Conservation (phyloP, 92 coral and sea anemone genomes). For the Paramuricea clavata region DNA sequence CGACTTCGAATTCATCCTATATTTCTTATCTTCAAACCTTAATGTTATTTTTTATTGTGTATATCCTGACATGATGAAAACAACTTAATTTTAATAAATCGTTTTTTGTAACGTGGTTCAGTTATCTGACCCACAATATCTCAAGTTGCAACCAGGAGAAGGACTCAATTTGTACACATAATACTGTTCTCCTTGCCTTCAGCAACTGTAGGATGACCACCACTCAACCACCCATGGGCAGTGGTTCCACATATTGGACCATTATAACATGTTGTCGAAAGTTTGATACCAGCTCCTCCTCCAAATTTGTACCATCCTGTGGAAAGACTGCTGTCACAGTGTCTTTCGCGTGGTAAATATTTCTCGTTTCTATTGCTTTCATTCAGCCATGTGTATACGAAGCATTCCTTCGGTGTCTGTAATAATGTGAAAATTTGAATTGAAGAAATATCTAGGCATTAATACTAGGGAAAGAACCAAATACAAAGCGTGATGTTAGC, state of each 20-base stretch:
- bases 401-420: too few relatives aligned
- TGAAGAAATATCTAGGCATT: too few relatives aligned
- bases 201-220: neutral
- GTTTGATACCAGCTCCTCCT: neutral
- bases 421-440: too few relatives aligned
- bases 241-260: neutral
- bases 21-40: too few relatives aligned
- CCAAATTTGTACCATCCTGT: neutral
- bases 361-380: neutral
- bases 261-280: neutral
- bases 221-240: neutral
- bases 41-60: too few relatives aligned
- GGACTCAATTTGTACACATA: neutral
- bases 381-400: neutral
- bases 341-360: too few relatives aligned
- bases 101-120: too few relatives aligned
- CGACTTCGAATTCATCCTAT: too few relatives aligned
- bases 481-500: too few relatives aligned
- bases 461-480: too few relatives aligned
- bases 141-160: neutral
- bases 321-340: neutral
- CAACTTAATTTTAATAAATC: too few relatives aligned
- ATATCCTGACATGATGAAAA: too few relatives aligned
- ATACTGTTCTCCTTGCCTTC: neutral
- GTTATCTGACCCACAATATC: neutral